A percentile compares a stretch with the other conserved stretches of the same genome.
These are phyloP conservation scores for Sebastes minor DNA, from an alignment of 2,797 vertebrate species.

Conservation along the genomic window DNA sequence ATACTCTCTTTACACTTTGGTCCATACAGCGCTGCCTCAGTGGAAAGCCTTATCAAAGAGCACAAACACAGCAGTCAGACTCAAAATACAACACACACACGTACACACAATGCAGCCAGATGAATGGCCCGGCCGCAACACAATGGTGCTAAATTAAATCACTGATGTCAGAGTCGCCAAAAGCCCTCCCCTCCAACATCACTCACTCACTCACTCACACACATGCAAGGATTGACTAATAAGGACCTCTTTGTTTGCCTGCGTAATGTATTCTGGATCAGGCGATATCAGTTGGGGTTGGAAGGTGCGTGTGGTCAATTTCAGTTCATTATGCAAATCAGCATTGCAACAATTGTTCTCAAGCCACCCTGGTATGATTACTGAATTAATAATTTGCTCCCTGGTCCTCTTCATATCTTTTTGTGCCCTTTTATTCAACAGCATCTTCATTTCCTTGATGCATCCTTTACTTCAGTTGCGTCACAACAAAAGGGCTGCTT, in stretches of 20 bases:
- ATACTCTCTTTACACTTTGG: constrained; percentile 34
- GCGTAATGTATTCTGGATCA: constrained; percentile 66
- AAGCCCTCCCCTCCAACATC: constrained; percentile 54
- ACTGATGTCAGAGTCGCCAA: constrained; percentile 73
- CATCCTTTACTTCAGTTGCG: constrained; percentile 13
- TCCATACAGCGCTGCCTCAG: constrained; percentile 16
- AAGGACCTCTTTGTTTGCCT: constrained; percentile 68
- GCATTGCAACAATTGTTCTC: constrained; percentile 55
- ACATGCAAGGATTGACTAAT: constrained; percentile 67
- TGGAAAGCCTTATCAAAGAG: constrained; percentile 68
- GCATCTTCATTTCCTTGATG: constrained; percentile 34
- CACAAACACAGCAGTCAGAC: constrained; percentile 67
- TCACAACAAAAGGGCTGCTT: constrained; percentile 17
- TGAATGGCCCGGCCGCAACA: constrained; percentile 69
- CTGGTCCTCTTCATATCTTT: constrained; percentile 43
- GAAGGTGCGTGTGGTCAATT: constrained; percentile 62
- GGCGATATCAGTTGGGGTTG: constrained; percentile 42
- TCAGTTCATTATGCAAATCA: constrained; percentile 73
- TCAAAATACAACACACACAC: constrained; percentile 49
- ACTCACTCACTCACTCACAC: constrained; percentile 42
- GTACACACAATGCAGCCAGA: constrained; percentile 59
- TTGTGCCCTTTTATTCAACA: constrained; percentile 25
- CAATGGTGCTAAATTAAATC: constrained; percentile 81
- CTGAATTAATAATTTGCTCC: constrained; percentile 65
- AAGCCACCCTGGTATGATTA: constrained; percentile 43